phyloP scores from a whole-genome alignment of 2,888 invertebrate genomes.

The Geotrupes spiniger region DNA sequence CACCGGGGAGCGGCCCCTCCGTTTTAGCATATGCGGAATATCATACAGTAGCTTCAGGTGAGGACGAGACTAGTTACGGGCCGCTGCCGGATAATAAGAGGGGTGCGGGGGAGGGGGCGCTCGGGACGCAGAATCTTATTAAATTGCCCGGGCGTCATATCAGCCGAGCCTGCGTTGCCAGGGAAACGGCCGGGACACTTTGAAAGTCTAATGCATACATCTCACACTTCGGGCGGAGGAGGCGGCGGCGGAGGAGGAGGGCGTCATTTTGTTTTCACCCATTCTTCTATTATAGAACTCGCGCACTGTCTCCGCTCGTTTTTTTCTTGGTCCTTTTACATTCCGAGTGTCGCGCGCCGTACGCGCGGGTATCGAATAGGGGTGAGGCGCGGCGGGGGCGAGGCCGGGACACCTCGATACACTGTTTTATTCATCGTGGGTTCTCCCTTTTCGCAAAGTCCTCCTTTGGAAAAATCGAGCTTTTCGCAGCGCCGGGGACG shows the following conservation, averaged over 20 bases:
- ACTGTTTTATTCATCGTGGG: constrained; percentile 31
- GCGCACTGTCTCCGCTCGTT: constrained; percentile 26
- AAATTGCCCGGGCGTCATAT: constrained; percentile 64
- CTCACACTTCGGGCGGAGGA: constrained; percentile 48
- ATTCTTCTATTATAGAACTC: constrained; percentile 45
- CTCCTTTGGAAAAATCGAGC: constrained; percentile 1
- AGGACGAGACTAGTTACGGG: constrained; percentile 13
- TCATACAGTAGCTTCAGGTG: constrained; percentile 9
- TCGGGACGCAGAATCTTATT: constrained; percentile 54
- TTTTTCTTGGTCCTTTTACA: constrained; percentile 33
- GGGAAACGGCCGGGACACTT: constrained; percentile 64
- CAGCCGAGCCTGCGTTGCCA: constrained; percentile 63
- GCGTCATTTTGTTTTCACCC: constrained; percentile 50
- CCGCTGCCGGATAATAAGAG: constrained; percentile 22
- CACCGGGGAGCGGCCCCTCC: too few relatives aligned
- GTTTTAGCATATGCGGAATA: neutral
- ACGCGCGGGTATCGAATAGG: constrained; percentile 29
- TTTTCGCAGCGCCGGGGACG: constrained; percentile 4
- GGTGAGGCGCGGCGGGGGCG: constrained; percentile 13
- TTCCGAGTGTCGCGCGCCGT: constrained; percentile 35
- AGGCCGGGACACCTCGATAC: constrained; percentile 28
- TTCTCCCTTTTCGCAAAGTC: constrained; percentile 19
- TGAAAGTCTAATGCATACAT: constrained; percentile 54
- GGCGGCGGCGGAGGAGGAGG: too few relatives aligned
- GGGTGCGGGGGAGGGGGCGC: constrained; percentile 32